These are phyloP conservation scores for Papilio aristodemus DNA, from an alignment of 1,140 invertebrate species.

Conservation along the genomic window DNA sequence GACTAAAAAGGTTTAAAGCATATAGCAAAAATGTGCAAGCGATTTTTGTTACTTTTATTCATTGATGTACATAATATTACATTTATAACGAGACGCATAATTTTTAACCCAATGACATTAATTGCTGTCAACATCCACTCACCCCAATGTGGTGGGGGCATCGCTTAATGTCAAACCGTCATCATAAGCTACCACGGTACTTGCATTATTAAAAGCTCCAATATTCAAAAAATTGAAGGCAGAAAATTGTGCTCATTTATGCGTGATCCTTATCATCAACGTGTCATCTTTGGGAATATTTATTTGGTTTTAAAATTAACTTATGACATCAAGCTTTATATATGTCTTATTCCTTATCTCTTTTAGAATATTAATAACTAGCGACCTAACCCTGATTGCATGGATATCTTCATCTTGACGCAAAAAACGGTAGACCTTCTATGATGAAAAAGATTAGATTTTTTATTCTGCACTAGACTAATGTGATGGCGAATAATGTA, in stretches of 20 bases:
- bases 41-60: background rate
- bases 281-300: background rate
- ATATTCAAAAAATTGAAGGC: background rate
- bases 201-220: conserved; percentile 2
- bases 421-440: too few species aligned
- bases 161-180: conserved; percentile 14
- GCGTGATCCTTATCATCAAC: background rate
- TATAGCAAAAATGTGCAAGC: too few species aligned
- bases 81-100: background rate
- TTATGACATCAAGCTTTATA: background rate
- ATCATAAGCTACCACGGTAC: conserved; percentile 8
- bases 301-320: background rate
- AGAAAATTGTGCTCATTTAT: background rate
- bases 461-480: too few species aligned
- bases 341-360: background rate
- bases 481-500: background rate
- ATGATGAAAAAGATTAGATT: too few species aligned
- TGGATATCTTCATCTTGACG: too few species aligned
- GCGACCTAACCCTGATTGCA: too few species aligned
- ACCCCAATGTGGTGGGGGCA: background rate
- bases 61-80: background rate
- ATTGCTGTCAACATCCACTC: conserved; percentile 11
- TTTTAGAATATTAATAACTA: background rate
- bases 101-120: background rate
- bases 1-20: too few species aligned